Evolutionary conservation across 2,888 invertebrate genomes (phyloP).

Genomic region (Dusona sp.): DNA sequence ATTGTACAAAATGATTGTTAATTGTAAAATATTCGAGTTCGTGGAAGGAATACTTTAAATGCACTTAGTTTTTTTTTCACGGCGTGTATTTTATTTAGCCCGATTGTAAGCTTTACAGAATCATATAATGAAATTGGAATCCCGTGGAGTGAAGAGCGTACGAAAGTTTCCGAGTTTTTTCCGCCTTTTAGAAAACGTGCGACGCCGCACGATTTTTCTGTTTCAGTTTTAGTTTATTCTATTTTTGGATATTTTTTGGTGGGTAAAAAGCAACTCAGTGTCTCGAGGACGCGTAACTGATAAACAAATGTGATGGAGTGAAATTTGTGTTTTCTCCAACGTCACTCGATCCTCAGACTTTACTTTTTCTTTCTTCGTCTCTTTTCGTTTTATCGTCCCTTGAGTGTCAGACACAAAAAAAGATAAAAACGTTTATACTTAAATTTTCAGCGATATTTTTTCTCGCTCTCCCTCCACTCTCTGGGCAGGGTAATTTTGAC

Average conservation of each 20-base stretch:
- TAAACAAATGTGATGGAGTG: conserved; percentile 6
- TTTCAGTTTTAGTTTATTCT: neutral
- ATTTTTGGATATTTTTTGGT: neutral
- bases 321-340: conserved; percentile 1
- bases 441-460: conserved; percentile 45
- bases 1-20: too few relatives aligned
- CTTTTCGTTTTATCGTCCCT: conserved; percentile 13
- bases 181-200: neutral
- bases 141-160: neutral
- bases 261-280: neutral
- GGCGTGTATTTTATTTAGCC: neutral
- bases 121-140: neutral
- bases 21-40: too few relatives aligned
- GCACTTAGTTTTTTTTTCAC: neutral
- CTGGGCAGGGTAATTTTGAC: conserved; percentile 12
- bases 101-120: too few relatives aligned
- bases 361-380: neutral
- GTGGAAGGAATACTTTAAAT: too few relatives aligned
- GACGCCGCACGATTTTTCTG: neutral
- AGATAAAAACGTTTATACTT: conserved; percentile 45
- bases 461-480: neutral
- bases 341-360: neutral
- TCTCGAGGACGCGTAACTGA: neutral
- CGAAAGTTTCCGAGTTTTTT: neutral
- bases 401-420: conserved; percentile 30